Evolutionary conservation across 2,888 invertebrate genomes (phyloP).

Genomic region (Ochlodes sylvanus): DNA sequence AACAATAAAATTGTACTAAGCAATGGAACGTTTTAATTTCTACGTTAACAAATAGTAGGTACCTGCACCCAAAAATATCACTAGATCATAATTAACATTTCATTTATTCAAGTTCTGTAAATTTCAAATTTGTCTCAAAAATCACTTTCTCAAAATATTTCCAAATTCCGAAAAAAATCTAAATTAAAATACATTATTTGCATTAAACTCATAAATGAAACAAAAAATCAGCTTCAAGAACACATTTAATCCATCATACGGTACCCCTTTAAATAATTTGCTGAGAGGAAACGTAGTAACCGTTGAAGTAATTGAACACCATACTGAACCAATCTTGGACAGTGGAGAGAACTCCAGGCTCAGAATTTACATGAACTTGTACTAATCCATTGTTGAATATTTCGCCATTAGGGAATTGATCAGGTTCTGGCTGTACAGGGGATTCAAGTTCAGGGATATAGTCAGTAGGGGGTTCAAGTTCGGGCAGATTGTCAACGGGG

Average conservation of each 20-base stretch:
- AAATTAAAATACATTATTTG: too few relatives aligned
- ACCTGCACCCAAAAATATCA: too few relatives aligned
- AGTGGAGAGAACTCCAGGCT: conserved; percentile 57
- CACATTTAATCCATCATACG: conserved; percentile 5
- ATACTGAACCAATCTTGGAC: conserved; percentile 68
- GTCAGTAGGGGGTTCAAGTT: conserved; percentile 22
- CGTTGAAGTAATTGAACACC: conserved; percentile 65
- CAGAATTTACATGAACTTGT: conserved; percentile 59
- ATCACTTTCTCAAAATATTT: too few relatives aligned
- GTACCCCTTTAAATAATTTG: conserved; percentile 59
- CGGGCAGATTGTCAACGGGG: conserved; percentile 28
- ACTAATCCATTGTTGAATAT: conserved; percentile 67
- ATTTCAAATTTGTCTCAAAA: too few relatives aligned
- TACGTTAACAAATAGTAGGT: too few relatives aligned
- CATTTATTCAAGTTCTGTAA: too few relatives aligned
- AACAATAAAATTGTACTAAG: too few relatives aligned
- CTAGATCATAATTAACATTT: too few relatives aligned
- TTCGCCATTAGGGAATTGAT: conserved; percentile 54
- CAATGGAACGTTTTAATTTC: too few relatives aligned
- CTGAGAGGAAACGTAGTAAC: conserved; percentile 57
- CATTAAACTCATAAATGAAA: background rate
- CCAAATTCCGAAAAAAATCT: too few relatives aligned
- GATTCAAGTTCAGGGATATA: conserved; percentile 14
- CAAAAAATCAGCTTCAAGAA: conserved; percentile 2
- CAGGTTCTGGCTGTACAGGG: conserved; percentile 17